Evolutionary conservation across 2,797 vertebrate species (phyloP), one percentile per base, ranked within the genome.

Genomic region (Distichodus sexfasciatus): DNA sequence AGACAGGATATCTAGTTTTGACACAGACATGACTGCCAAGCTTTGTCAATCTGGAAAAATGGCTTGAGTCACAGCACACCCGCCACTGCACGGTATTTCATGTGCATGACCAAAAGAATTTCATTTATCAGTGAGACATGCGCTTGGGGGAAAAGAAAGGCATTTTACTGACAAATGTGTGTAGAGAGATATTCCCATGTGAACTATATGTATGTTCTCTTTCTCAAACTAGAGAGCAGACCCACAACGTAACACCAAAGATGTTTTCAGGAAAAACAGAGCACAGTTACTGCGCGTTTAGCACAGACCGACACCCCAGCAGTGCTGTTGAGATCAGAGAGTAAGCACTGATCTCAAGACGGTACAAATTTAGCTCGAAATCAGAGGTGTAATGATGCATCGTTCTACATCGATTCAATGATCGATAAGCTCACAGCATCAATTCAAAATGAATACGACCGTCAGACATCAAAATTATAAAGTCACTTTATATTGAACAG

Each of bases 181-280:
- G 47, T 19, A 12, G 7, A 48, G 14, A 43, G 28, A 44, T 19
- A 23, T 40, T 68, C 58, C 24, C 21, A 59, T 38, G 46, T 35
- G 44, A 50, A 12, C n/a, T 11, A 36, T 17, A 36, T 19, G 26
- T 24, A 38, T 2, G 19, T 41, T 31, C 17, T 51, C 26, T 15
- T 38, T 44, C 57, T 44, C 44, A 44, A 46, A 35, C 40, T 12
- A 24, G 10, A 24, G 31, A 38, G 29, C 28, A 31, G 33, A 74
- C 76, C n/a, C 44, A 72, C 63, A 36, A 38, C 59, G 76, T 74
- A 60, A 75, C 66, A 71, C 28, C 65, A 28, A 44, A 44, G 57
- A 51, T 33, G 29, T 44, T 43, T 43, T 11, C 59, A 9, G 6
- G 50, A 28, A 3, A n/a, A n/a, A n/a, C n/a, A n/a, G n/a, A n/a